These are phyloP conservation scores for Scarus forsteni DNA, from an alignment of 2,797 vertebrate species.

Conservation along the genomic window DNA sequence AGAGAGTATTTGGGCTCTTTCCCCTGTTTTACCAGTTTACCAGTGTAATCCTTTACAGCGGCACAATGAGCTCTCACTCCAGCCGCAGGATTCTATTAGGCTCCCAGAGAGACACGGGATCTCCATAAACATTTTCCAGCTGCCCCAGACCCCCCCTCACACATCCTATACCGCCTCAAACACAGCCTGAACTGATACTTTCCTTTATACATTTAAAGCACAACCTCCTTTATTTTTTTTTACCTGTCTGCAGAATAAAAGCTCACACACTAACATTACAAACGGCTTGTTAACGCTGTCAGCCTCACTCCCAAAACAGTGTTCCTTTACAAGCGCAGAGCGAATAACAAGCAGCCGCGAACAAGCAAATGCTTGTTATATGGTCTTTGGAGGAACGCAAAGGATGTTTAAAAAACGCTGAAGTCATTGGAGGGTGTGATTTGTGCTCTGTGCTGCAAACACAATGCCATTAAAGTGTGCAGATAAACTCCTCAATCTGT, in stretches of 20 bases:
- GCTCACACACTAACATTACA: conserved; percentile 53
- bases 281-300: conserved; percentile 63
- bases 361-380: conserved; percentile 61
- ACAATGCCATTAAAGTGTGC: conserved; percentile 48
- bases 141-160: conserved; percentile 14
- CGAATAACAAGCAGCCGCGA: conserved; percentile 61
- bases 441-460: conserved; percentile 46
- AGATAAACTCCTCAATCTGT: conserved; percentile 43
- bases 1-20: conserved; percentile 70
- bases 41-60: conserved; percentile 83
- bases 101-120: conserved; percentile 80
- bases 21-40: conserved; percentile 84
- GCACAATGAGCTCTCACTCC: conserved; percentile 80
- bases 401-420: conserved; percentile 60
- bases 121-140: conserved; percentile 73
- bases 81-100: conserved; percentile 79
- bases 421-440: conserved; percentile 59
- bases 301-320: conserved; percentile 51
- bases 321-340: conserved; percentile 47
- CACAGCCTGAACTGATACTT: conserved; percentile 43
- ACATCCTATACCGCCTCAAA: conserved; percentile 46
- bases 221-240: conserved; percentile 21
- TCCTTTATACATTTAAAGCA: conserved; percentile 59
- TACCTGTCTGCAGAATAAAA: conserved; percentile 59
- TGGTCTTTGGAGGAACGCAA: conserved; percentile 59